Conservation (phyloP, 2,797 vertebrate genomes). For the Threskiornis aethiopicus region DNA sequence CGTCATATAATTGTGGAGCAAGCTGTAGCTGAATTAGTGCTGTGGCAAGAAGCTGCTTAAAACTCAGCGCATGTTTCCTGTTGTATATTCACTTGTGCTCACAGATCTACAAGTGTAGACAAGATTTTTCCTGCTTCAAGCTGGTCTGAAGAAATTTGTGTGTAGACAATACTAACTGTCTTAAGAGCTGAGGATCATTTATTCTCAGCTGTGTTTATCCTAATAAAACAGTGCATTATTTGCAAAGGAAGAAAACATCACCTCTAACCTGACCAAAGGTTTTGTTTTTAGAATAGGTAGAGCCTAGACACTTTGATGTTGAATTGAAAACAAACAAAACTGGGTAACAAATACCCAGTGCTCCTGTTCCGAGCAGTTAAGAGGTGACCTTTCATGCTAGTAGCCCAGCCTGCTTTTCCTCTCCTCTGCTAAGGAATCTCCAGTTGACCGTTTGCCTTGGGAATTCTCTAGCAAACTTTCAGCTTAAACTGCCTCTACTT, state of each 20-base stretch:
- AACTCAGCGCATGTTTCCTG: neutral
- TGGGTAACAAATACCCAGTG: neutral
- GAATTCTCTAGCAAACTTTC: neutral
- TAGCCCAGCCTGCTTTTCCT: neutral
- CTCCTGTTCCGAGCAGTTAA: neutral
- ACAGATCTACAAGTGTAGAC: neutral
- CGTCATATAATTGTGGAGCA: rapidly evolving
- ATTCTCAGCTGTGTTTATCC: neutral
- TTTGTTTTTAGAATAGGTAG: neutral
- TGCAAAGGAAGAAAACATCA: neutral
- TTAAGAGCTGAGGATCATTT: neutral
- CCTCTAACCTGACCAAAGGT: neutral
- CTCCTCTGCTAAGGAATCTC: neutral
- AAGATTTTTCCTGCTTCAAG: neutral
- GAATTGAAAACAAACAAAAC: neutral
- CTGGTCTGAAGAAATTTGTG: neutral
- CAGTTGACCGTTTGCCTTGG: neutral
- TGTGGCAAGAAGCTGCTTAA: neutral
- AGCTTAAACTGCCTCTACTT: neutral
- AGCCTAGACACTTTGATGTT: neutral
- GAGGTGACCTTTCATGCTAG: neutral
- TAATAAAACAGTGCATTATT: neutral
- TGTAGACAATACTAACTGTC: neutral
- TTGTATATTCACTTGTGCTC: neutral
- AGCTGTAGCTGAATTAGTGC: neutral